Base-by-base conservation (phyloP, 2,888 invertebrate genomes). In the Epiperipatus broadwayi region DNA sequence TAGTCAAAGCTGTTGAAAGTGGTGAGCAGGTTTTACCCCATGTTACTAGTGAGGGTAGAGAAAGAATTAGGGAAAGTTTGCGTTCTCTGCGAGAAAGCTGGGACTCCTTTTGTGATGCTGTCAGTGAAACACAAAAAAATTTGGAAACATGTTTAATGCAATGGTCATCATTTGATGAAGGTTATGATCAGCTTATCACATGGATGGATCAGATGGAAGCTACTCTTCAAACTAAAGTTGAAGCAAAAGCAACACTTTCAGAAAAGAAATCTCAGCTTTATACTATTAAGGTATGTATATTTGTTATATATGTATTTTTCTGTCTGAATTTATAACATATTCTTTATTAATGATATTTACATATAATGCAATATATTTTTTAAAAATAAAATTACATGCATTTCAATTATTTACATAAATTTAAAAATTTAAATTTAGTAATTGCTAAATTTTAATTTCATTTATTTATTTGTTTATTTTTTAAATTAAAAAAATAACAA, bases 251-350 rank as follows among this genome's bases (percentile, higher is more conserved):
- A 1, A 78, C 76, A 1, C 63, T 91, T 35, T 75, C 78, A 2
- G 81, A 89, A 49, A 91, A 91, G 62, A 87, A 87, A 60, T 70
- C 76, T 18, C 77, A 79, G 25, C 63, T 87, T 2, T 81, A 87
- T 50, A 70, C 73, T 30, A 77, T 75, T 50, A 78, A 77, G 56
- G 64, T 64, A 48, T 37, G 47, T 33, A 5, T 5, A 8, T n/a
- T n/a, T n/a, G n/a, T n/a, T n/a, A n/a, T n/a, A n/a, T n/a, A n/a
- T n/a, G n/a, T n/a, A n/a, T n/a, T n/a, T n/a, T n/a, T n/a, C n/a
- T n/a, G n/a, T n/a, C n/a, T n/a, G n/a, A n/a, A n/a, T n/a, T n/a
- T n/a, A n/a, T n/a, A n/a, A n/a, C n/a, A n/a, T n/a, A n/a, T n/a
- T n/a, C n/a, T n/a, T n/a, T n/a, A n/a, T n/a, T n/a, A n/a, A n/a